Base-by-base conservation (phyloP, 1,140 invertebrate genomes). In the Potamilus streckersoni region DNA sequence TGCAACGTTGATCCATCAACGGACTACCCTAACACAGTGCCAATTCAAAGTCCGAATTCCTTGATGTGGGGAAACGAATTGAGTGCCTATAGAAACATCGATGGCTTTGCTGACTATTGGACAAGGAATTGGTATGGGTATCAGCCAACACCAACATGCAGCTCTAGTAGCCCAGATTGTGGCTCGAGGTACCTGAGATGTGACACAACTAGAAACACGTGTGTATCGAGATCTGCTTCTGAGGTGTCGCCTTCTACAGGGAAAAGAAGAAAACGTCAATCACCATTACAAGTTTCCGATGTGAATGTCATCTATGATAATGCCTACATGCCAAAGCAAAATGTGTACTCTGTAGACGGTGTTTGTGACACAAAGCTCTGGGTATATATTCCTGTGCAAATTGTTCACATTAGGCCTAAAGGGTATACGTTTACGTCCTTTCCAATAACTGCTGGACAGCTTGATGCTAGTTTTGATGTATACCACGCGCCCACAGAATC, bases 81-180 rank as follows among this genome's bases (percentile, higher is more conserved):
- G 38, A 49, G 38, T 49, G 38, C 38, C 11, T 49, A 69, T 49
- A 12, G 65, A 59, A 74, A 74, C 23, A 69, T 74, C 56, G 73
- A 74, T 56, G 73, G 73, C 14, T 74, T 69, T 61, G n/a, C 59
- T 16, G 57, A 19, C 56, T 74, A 63, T 67, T 74, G 73, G 73
- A 74, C 73, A 55, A 27, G 17, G 17, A 62, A 19, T 31, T 63
- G 57, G 27, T 74, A 69, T 56, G 69, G 57, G 15, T 74, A 74
- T 31, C 66, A 68, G 38, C 19, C 16, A 27, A 17, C 67, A 27
- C 73, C 73, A 13, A 56, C 57, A 19, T 74, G 73, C 56, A 38
- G 57, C 19, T 56, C 31, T 12, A 16, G 13, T 17, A 19, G 14
- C 56, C 63, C 71, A 38, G 56, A 56, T 31, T 74, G 73, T 31